Percentiles rank a stretch among this genome's conserved stretches.
Conservation (phyloP, 2,888 invertebrate genomes). For the Deilephila porcellus region DNA sequence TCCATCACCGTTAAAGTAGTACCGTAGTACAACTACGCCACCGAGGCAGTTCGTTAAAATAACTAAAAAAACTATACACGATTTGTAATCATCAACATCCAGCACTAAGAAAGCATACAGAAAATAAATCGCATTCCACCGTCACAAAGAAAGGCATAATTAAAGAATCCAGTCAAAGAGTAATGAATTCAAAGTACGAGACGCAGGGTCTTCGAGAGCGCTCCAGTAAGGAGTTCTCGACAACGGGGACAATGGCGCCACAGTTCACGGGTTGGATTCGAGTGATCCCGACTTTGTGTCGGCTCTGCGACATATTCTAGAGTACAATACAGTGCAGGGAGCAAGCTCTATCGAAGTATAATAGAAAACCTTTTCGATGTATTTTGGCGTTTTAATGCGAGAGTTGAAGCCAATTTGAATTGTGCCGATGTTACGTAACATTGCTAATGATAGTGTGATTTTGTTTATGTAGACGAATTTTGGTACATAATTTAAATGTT, state of each 20-base stretch:
- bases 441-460: no score
- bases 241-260: conserved; percentile 33
- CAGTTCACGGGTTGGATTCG: conserved; percentile 32
- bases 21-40: no score
- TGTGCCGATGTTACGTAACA: background rate
- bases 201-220: conserved; percentile 23
- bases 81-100: no score
- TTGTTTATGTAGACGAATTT: no score
- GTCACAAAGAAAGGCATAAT: background rate
- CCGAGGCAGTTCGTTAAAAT: no score
- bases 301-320: conserved; percentile 14
- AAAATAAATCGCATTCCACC: no score
- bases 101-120: no score
- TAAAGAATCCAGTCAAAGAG: conserved; percentile 19
- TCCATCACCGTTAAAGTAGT: no score
- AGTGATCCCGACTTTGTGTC: conserved; percentile 32
- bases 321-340: conserved; percentile 18
- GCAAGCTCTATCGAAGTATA: background rate
- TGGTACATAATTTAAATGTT: no score
- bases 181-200: conserved; percentile 14
- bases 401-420: background rate
- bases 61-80: no score
- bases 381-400: conserved; percentile 17
- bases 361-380: conserved; percentile 21
- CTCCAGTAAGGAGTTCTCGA: conserved; percentile 23